Conservation (phyloP, 1,140 invertebrate species). For the Physella acuta region DNA sequence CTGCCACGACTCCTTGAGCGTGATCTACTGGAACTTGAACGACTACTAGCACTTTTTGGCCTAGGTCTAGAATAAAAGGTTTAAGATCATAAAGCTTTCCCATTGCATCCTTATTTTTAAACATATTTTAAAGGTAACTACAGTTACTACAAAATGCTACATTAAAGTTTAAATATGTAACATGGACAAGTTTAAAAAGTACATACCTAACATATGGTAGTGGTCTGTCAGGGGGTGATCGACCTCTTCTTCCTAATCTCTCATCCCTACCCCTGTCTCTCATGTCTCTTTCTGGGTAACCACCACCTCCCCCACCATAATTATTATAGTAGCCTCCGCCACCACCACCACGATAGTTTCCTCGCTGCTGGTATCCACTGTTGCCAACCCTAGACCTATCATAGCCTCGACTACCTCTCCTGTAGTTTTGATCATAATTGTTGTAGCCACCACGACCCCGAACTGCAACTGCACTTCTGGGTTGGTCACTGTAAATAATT, state of each 20-base stretch:
- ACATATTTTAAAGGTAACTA: too few species aligned
- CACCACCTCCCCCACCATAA: slow-evolving; percentile 2
- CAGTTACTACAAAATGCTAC: too few species aligned
- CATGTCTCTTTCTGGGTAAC: slow-evolving; percentile 13
- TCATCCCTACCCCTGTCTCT: slow-evolving; percentile 15
- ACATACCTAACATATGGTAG: slow-evolving; percentile 24
- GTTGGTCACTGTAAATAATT: slow-evolving; percentile 28
- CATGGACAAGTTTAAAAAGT: too few species aligned
- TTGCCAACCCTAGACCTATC: not conserved
- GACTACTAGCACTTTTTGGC: slow-evolving; percentile 23
- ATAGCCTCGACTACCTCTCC: slow-evolving; percentile 1
- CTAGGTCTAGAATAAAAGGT: slow-evolving; percentile 17
- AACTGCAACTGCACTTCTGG: slow-evolving; percentile 31
- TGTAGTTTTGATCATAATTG: slow-evolving; percentile 14
- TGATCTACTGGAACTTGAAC: slow-evolving; percentile 27
- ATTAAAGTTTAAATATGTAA: too few species aligned
- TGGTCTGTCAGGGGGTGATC: slow-evolving; percentile 19
- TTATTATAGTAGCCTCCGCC: slow-evolving; percentile 11
- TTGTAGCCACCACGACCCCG: slow-evolving; percentile 20
- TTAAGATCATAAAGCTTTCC: too few species aligned
- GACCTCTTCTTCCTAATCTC: slow-evolving; percentile 1
- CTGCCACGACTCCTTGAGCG: slow-evolving; percentile 28
- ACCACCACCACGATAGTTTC: not conserved
- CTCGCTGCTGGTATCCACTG: slow-evolving; percentile 4
- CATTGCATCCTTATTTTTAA: too few species aligned